Conservation (phyloP, 2,113 vertebrate genomes). For the Varanus komodoensis region DNA sequence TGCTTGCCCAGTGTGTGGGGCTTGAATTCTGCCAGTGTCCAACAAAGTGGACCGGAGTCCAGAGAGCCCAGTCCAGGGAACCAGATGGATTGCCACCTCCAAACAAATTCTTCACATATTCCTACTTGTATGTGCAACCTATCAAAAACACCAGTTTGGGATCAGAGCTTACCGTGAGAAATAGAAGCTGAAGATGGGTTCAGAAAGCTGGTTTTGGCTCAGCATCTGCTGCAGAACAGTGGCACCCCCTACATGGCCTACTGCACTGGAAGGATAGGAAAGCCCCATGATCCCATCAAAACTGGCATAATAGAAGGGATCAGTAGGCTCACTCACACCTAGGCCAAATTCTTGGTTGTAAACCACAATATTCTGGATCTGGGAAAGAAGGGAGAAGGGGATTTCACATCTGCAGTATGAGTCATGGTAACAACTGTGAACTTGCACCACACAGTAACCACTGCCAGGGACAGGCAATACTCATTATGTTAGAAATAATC, state of each 20-base stretch:
- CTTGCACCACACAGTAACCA: background rate
- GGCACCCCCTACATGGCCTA: background rate
- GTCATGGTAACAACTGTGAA: fast-evolving
- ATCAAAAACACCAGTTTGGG: fast-evolving
- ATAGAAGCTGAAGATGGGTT: conserved; percentile 77
- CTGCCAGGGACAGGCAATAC: background rate
- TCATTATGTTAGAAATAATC: background rate
- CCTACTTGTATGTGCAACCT: fast-evolving
- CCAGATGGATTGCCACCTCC: no score
- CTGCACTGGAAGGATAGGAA: conserved; percentile 62
- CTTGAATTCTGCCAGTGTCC: no score
- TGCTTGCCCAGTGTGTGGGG: no score
- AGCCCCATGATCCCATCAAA: conserved; percentile 80
- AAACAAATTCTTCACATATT: no score
- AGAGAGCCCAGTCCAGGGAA: no score
- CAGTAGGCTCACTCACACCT: conserved; percentile 66
- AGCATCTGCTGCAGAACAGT: conserved; percentile 63
- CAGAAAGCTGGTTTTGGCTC: conserved; percentile 67
- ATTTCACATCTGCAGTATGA: fast-evolving
- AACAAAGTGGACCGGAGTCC: no score
- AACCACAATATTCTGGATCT: conserved; percentile 78
- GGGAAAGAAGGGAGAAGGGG: background rate
- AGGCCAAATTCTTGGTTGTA: conserved; percentile 82
- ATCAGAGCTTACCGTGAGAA: conserved; percentile 63
- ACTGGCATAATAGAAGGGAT: conserved; percentile 67